A percentile compares a stretch with the other conserved stretches of the same genome.
Conservation (phyloP, 1,140 invertebrate species). For the Caenorhabditis inopinata region DNA sequence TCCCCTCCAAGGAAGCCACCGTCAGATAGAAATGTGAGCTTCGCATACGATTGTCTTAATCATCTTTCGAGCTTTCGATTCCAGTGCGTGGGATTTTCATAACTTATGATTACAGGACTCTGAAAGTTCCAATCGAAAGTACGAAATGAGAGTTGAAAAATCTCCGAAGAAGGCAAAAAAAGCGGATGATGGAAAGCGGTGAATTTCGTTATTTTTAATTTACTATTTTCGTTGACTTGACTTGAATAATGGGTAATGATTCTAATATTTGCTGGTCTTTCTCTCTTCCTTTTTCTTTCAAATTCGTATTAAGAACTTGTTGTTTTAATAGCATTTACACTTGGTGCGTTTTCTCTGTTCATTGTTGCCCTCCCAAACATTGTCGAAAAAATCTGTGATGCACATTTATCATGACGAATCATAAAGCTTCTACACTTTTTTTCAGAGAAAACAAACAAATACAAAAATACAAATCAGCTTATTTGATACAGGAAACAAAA, state of each 20-base stretch:
- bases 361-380: not conserved
- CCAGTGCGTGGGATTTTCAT: no score
- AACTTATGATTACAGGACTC: not conserved
- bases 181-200: not conserved
- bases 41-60: no score
- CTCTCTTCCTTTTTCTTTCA: not conserved
- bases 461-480: not conserved
- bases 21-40: not conserved
- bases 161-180: constrained; percentile 6
- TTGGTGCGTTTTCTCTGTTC: not conserved
- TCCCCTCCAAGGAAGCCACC: constrained; percentile 32
- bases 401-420: not conserved
- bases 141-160: constrained; percentile 5
- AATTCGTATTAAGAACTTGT: no score
- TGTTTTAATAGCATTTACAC: not conserved
- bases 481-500: not conserved
- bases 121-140: constrained; percentile 1
- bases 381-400: constrained; percentile 25
- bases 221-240: not conserved
- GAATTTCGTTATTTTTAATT: not conserved
- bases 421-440: not conserved
- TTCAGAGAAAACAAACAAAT: not conserved
- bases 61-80: not conserved
- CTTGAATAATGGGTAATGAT: not conserved
- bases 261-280: not conserved